Percentiles rank a stretch among this genome's conserved stretches.
phyloP scores from a whole-genome alignment of 2,888 invertebrate species.

The Limnephilus marmoratus region DNA sequence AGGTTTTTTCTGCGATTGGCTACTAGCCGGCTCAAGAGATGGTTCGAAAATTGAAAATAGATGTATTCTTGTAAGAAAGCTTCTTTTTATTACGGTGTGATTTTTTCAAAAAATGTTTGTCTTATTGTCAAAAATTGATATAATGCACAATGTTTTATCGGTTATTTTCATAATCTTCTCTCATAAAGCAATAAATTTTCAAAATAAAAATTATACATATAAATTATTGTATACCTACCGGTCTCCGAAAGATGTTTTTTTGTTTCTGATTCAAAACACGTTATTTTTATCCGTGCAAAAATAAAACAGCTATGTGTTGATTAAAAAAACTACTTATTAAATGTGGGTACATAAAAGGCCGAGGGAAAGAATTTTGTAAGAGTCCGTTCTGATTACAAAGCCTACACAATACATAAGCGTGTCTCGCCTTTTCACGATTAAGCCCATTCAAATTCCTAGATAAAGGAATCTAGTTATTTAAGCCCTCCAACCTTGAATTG shows the following conservation, averaged over 20 bases:
- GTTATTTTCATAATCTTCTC: neutral
- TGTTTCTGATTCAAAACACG: neutral
- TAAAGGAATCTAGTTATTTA: constrained; percentile 51
- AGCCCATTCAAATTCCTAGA: constrained; percentile 55
- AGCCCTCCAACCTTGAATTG: constrained; percentile 51
- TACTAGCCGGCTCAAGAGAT: too few relatives aligned
- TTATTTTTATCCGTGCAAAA: neutral
- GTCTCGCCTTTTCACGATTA: constrained; percentile 29
- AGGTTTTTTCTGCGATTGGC: too few relatives aligned
- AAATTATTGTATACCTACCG: too few relatives aligned
- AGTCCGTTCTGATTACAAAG: constrained; percentile 14
- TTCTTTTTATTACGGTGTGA: too few relatives aligned
- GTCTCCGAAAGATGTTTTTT: neutral
- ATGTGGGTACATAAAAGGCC: neutral
- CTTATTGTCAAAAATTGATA: too few relatives aligned
- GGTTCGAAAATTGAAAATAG: too few relatives aligned
- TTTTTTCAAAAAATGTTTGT: too few relatives aligned
- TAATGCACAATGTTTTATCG: too few relatives aligned
- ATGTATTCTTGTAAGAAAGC: too few relatives aligned
- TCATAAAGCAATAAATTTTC: neutral
- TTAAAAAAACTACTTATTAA: neutral
- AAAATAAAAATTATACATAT: neutral
- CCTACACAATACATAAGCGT: neutral
- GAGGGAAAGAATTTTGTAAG: neutral
- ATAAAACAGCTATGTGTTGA: neutral